Evolutionary conservation across 2,113 vertebrate genomes (phyloP).

Genomic region (Coryphaenoides rupestris): DNA sequence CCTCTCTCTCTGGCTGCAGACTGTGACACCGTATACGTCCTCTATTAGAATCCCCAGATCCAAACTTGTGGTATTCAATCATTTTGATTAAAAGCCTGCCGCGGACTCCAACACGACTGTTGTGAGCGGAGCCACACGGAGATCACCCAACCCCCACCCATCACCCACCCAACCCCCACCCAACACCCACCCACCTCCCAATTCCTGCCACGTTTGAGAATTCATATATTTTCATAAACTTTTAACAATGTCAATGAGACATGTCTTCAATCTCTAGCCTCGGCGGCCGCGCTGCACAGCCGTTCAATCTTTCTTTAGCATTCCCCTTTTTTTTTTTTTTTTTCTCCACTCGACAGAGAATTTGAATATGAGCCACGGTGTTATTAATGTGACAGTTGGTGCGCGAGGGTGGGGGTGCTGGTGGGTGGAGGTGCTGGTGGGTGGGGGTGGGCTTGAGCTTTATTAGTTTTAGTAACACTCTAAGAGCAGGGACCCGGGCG

Average conservation of each 20-base stretch:
- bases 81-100: conserved; percentile 99
- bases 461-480: conserved; percentile 72
- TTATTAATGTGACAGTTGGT: conserved; percentile 95
- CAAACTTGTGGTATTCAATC: conserved; percentile 98
- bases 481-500: conserved; percentile 60
- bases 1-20: conserved; percentile 48
- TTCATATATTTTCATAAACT: conserved; percentile 99
- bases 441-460: conserved; percentile 37
- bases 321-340: conserved; percentile 58
- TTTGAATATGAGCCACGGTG: conserved; percentile 94
- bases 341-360: conserved; percentile 85
- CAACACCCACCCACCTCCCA: neutral
- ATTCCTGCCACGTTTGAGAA: conserved; percentile 92
- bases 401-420: conserved; percentile 77
- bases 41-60: conserved; percentile 91
- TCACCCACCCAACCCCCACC: neutral
- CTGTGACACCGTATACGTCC: conserved; percentile 76
- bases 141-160: conserved; percentile 32
- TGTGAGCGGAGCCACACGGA: conserved; percentile 89
- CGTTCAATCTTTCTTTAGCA: conserved; percentile 99
- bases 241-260: conserved; percentile 99
- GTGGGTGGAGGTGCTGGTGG: conserved; percentile 77
- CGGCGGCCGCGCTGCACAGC: conserved; percentile 84
- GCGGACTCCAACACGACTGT: conserved; percentile 96
- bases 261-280: conserved; percentile 99